Percentiles rank a stretch among this genome's conserved stretches.
These are phyloP conservation scores for Acanthoscelides obtectus DNA, from an alignment of 2,888 invertebrate genomes.

Conservation along the genomic window DNA sequence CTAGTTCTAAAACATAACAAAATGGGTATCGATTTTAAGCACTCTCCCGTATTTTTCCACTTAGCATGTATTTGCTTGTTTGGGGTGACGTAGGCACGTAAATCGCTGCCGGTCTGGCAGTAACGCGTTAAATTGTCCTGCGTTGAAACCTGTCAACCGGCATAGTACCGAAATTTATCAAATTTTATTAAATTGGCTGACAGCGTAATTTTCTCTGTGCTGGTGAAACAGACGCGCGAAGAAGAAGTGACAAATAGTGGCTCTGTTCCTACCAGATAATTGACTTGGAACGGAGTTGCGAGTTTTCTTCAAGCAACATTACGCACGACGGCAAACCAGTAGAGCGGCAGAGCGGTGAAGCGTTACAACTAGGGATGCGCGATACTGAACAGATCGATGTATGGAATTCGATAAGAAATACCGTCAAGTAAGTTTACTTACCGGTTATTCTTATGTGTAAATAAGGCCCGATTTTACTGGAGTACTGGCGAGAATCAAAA, in stretches of 20 bases:
- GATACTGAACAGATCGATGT: not conserved
- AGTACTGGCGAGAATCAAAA: no score
- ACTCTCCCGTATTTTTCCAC: no score
- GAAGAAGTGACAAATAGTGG: not conserved
- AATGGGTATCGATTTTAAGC: no score
- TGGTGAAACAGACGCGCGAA: not conserved
- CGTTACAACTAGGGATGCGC: not conserved
- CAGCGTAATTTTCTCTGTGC: not conserved
- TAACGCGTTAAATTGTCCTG: not conserved
- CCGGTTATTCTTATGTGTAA: no score
- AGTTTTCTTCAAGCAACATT: not conserved
- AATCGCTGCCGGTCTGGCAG: not conserved
- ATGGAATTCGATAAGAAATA: not conserved
- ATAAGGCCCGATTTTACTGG: no score
- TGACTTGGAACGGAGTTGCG: not conserved
- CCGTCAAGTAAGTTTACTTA: no score
- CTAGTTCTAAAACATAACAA: no score
- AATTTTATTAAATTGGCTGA: not conserved
- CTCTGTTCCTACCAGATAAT: not conserved
- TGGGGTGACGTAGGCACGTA: not conserved
- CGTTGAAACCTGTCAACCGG: not conserved
- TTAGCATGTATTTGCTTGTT: not conserved
- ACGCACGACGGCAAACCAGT: not conserved
- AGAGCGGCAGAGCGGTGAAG: not conserved
- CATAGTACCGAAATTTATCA: not conserved